These are phyloP conservation scores for Malacoctenus gilli DNA, from an alignment of 2,797 vertebrate species.

Conservation along the genomic window DNA sequence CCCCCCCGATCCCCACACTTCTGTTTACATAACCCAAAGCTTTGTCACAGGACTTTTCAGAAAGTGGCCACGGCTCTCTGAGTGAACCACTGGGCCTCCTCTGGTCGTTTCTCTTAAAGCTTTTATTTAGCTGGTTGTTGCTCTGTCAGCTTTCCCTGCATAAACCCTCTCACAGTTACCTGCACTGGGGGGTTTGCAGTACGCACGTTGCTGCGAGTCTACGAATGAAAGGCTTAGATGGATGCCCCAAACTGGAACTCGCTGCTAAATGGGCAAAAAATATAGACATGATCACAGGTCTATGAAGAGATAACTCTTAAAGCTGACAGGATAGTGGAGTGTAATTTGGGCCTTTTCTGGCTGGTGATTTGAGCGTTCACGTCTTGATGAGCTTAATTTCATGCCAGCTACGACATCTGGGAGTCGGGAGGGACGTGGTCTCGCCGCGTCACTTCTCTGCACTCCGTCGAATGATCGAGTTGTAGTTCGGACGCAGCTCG, in stretches of 20 bases:
- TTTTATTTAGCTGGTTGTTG: slow-evolving; percentile 16
- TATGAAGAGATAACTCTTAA: not conserved
- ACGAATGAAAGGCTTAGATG: not conserved
- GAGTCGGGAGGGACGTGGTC: not conserved
- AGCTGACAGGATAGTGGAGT: not conserved
- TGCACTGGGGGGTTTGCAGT: slow-evolving; percentile 1
- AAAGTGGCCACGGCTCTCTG: slow-evolving; percentile 24
- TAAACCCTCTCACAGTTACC: slow-evolving; percentile 21
- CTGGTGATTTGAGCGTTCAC: slow-evolving; percentile 13
- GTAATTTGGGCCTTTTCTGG: not conserved
- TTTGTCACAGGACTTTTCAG: slow-evolving; percentile 33
- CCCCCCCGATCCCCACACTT: slow-evolving; percentile 4
- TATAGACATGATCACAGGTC: not conserved
- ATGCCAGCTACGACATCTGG: not conserved
- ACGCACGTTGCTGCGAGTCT: slow-evolving; percentile 11
- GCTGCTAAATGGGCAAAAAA: not conserved
- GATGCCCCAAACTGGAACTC: slow-evolving; percentile 5
- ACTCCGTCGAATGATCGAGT: slow-evolving; percentile 1
- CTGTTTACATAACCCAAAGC: slow-evolving; percentile 18
- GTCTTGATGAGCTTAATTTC: slow-evolving; percentile 9
- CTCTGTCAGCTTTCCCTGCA: too few species aligned
- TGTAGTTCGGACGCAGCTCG: too few species aligned
- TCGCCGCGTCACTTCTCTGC: not conserved
- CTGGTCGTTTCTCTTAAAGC: slow-evolving; percentile 24
- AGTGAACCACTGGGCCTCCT: slow-evolving; percentile 16